These are phyloP conservation scores for Oscheius sp. DNA, from an alignment of 1,140 invertebrate genomes.

Conservation along the genomic window DNA sequence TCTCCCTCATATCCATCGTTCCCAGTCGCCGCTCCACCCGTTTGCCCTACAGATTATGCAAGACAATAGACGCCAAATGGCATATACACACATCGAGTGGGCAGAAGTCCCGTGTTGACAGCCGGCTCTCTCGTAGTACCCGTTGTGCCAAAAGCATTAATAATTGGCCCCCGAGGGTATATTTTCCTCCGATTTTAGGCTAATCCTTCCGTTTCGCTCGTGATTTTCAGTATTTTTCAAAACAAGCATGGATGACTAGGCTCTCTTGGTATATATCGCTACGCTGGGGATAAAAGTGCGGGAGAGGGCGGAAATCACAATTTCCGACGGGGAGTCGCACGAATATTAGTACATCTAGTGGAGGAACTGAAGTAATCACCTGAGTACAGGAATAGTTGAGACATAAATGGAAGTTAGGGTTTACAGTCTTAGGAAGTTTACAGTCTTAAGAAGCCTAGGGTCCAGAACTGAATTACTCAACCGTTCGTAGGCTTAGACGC, in stretches of 20 bases:
- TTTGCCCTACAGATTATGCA: slow-evolving; percentile 12
- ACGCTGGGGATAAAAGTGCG: too few relatives aligned
- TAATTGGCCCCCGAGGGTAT: background rate
- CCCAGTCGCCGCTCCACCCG: too few relatives aligned
- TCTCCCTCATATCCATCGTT: too few relatives aligned
- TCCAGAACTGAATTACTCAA: background rate
- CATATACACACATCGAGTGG: background rate
- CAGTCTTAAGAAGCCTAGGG: background rate
- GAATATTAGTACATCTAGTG: too few relatives aligned
- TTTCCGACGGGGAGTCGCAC: too few relatives aligned
- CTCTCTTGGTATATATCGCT: background rate
- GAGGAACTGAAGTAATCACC: too few relatives aligned
- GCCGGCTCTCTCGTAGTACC: background rate
- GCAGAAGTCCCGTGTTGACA: background rate
- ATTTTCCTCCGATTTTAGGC: background rate
- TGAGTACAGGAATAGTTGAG: too few relatives aligned
- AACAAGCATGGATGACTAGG: background rate
- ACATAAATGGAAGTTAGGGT: too few relatives aligned
- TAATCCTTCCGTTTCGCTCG: background rate
- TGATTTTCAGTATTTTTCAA: background rate
- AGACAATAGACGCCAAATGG: slow-evolving; percentile 13
- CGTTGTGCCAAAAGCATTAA: background rate
- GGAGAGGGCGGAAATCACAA: too few relatives aligned
- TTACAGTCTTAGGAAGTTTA: background rate
- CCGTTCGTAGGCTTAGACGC: too few relatives aligned